phyloP scores from a whole-genome alignment of 2,888 invertebrate genomes.

The Cerastis leucographa region DNA sequence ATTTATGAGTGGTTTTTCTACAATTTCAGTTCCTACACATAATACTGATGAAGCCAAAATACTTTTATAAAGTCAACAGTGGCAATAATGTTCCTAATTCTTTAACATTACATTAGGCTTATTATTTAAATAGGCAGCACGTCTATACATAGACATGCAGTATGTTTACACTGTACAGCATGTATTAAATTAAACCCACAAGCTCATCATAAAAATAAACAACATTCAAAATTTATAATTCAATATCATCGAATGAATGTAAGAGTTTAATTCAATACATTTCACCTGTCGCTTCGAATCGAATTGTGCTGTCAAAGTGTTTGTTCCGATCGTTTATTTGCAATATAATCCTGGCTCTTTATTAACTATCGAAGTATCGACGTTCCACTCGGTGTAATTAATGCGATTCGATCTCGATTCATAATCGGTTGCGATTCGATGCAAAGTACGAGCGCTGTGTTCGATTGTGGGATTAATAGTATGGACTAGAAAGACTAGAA shows the following conservation, averaged over 20 bases:
- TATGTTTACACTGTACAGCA: background rate
- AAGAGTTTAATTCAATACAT: conserved; percentile 60
- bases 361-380: conserved; percentile 65
- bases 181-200: background rate
- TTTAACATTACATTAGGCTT: too few species aligned
- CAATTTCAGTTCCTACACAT: background rate
- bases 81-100: background rate
- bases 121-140: background rate
- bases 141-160: background rate
- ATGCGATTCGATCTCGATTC: conserved; percentile 68
- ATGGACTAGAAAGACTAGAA: conserved; percentile 2
- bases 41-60: background rate
- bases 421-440: conserved; percentile 59
- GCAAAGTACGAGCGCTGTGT: conserved; percentile 34
- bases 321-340: conserved; percentile 57
- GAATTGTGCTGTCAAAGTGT: conserved; percentile 64
- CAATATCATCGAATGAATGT: conserved; percentile 48
- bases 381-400: conserved; percentile 68
- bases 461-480: conserved; percentile 48
- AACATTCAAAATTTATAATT: conserved; percentile 38
- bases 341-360: conserved; percentile 62
- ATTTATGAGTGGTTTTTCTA: background rate
- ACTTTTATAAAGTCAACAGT: background rate
- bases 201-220: conserved; percentile 48
- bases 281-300: conserved; percentile 64